Percentiles rank a stretch among this genome's conserved stretches.
These are phyloP conservation scores for Cyclophora punctaria DNA, from an alignment of 2,888 invertebrate species.

Conservation along the genomic window DNA sequence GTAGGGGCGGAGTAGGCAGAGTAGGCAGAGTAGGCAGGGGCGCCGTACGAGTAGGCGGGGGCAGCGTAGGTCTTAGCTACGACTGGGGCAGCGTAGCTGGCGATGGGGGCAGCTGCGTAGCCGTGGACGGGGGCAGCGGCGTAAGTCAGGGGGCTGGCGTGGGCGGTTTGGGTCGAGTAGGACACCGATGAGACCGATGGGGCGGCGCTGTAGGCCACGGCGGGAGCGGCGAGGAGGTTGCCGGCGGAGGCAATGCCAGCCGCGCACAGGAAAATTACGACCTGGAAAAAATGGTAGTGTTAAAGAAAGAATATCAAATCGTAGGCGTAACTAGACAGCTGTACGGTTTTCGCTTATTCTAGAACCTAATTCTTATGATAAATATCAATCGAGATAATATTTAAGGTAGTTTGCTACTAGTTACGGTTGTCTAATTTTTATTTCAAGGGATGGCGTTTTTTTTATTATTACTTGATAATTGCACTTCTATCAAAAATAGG, in stretches of 20 bases:
- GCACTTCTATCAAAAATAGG: no score
- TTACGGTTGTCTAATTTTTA: no score
- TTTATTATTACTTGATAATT: no score
- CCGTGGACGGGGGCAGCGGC: constrained; percentile 66
- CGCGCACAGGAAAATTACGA: constrained; percentile 73
- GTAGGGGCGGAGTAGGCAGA: constrained; percentile 40
- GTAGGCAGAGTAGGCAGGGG: constrained; percentile 36
- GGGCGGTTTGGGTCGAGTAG: constrained; percentile 51
- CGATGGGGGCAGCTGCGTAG: constrained; percentile 35
- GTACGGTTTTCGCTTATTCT: no score
- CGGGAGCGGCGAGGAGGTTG: constrained; percentile 55
- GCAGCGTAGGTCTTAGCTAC: constrained; percentile 39
- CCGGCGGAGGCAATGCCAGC: constrained; percentile 78
- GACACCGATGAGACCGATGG: constrained; percentile 44
- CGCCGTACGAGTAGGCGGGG: constrained; percentile 33
- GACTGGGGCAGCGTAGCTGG: constrained; percentile 30
- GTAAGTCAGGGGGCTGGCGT: constrained; percentile 58
- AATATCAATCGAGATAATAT: no score
- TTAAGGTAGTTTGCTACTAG: no score
- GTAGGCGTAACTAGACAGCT: no score
- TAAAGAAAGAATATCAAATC: no score
- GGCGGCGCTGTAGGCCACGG: constrained; percentile 44
- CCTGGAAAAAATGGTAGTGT: constrained; percentile 29
- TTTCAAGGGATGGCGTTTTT: no score
- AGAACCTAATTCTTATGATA: no score